Conservation (phyloP, 2,797 vertebrate species). For the Pangasius krempfi region DNA sequence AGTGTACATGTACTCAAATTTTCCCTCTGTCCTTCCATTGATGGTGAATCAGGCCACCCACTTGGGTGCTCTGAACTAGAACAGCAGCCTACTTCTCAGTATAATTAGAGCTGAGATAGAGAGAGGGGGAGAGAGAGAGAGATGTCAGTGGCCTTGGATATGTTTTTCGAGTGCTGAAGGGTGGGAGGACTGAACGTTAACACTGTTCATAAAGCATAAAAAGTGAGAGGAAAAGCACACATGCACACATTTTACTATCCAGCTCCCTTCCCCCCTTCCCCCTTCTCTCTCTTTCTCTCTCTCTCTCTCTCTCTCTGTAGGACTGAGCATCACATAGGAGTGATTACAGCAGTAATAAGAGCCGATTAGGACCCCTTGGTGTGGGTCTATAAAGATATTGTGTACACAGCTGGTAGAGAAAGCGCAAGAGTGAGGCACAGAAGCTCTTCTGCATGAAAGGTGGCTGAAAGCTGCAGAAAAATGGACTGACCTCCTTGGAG, state of each 20-base stretch:
- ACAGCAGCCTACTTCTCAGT: conserved; percentile 62
- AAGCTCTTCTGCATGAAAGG: conserved; percentile 28
- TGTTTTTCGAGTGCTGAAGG: conserved; percentile 40
- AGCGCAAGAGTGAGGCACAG: not conserved
- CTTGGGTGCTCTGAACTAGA: conserved; percentile 61
- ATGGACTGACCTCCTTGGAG: conserved; percentile 44
- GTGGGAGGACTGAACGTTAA: conserved; percentile 8
- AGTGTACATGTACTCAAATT: conserved; percentile 32
- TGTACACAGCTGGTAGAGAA: conserved; percentile 12
- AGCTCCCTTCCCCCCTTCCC: not conserved
- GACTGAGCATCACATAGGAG: conserved; percentile 12
- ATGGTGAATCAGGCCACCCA: conserved; percentile 63
- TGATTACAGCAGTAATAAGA: conserved; percentile 27
- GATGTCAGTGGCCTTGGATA: conserved; percentile 41
- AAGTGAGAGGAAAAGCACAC: conserved; percentile 11
- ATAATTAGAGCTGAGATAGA: conserved; percentile 55
- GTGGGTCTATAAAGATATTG: conserved; percentile 18
- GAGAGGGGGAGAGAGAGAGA: conserved; percentile 29
- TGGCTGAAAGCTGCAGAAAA: conserved; percentile 35
- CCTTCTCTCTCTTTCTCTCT: not conserved
- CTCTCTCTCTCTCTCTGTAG: not conserved
- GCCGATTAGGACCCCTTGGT: conserved; percentile 3
- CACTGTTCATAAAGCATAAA: conserved; percentile 32
- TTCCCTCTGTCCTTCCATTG: conserved; percentile 49
- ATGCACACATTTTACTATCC: conserved; percentile 18